A percentile compares a stretch with the other conserved stretches of the same genome.
Conservation (phyloP, 2,797 vertebrate species). For the Girardinus metallicus region DNA sequence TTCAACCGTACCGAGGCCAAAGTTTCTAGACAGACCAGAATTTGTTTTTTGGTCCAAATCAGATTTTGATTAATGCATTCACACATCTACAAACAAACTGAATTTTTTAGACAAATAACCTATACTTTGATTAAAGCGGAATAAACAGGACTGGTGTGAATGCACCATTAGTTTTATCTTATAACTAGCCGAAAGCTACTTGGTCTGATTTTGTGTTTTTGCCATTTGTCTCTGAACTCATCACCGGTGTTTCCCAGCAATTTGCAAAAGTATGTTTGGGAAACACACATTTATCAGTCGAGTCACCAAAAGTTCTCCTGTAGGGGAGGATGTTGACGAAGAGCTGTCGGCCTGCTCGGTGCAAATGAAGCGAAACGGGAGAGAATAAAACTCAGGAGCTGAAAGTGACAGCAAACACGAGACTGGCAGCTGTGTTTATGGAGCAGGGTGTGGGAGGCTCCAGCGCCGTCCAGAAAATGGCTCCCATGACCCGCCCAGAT, state of each 20-base stretch:
- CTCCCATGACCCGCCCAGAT: slow-evolving; percentile 65
- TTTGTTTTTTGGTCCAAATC: too few species aligned
- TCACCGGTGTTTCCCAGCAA: slow-evolving; percentile 28
- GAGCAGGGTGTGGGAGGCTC: slow-evolving; percentile 59
- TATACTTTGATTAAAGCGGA: too few species aligned
- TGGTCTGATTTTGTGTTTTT: too few species aligned
- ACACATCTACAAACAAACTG: too few species aligned
- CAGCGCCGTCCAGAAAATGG: slow-evolving; percentile 49
- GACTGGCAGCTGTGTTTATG: slow-evolving; percentile 74
- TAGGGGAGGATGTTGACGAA: slow-evolving; percentile 45
- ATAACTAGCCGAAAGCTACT: too few species aligned
- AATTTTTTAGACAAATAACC: too few species aligned
- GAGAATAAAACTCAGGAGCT: slow-evolving; percentile 34
- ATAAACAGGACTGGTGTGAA: too few species aligned
- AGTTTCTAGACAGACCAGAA: too few species aligned
- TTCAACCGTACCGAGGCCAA: too few species aligned
- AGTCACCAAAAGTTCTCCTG: slow-evolving; percentile 44
- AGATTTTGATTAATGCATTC: too few species aligned
- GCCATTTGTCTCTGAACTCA: slow-evolving; percentile 26
- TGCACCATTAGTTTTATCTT: too few species aligned
- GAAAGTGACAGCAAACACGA: slow-evolving; percentile 57
- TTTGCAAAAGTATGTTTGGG: slow-evolving; percentile 28
- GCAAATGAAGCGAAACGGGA: slow-evolving; percentile 33
- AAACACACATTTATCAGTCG: slow-evolving; percentile 54
- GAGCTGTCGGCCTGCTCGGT: slow-evolving; percentile 27